Base-by-base conservation (phyloP, 2,113 vertebrate species). In the Antennarius striatus region DNA sequence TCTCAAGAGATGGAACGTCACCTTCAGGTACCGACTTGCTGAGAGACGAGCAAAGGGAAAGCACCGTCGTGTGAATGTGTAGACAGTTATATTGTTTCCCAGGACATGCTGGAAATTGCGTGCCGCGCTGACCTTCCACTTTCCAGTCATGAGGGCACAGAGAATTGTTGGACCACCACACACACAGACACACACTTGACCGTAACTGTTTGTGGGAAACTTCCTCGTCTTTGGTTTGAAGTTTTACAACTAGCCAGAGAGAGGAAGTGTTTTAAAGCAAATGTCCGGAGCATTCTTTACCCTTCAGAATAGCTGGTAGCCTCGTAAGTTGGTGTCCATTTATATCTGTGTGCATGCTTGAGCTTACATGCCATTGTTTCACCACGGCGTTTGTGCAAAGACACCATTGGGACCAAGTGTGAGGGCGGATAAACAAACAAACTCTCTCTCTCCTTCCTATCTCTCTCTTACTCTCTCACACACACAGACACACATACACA, bases 1-100 rank as follows among this genome's bases (percentile, higher is more conserved):
- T 71, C 93, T 99, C 32, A 99, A 98, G 91, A 97, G 93, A 12
- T 99, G 98, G 98, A 93, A 95, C 1, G 65, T 93, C 36, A 94
- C 95, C 60, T 99, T 99, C 94, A 95, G 96, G 97, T 98, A 83
- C 32, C 0, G 15, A 49, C 5, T 0, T 5, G 12, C 22, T n/a
- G 47, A n/a, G 28, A 4, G 17, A 7, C 3, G 9, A 28, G n/a
- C 4, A 16, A 4, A 12, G 5, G 16, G 32, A 2, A 9, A 28
- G 13, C 15, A 3, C 8, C 17, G 5, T n/a, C n/a, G 2, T 22
- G 10, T 29, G 56, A 17, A 0, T 32, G 28, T 36, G 3, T 9
- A 17, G 29, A 22, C 8, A 9, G 10, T 7, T 1, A 1, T 12
- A 47, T 53, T 47, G 63, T 53, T 64, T 56, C 39, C 42, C 58